Percentiles rank a stretch among this genome's conserved stretches.
These are phyloP conservation scores for Enteromius paludinosus DNA, from an alignment of 2,797 vertebrate species.

Conservation along the genomic window DNA sequence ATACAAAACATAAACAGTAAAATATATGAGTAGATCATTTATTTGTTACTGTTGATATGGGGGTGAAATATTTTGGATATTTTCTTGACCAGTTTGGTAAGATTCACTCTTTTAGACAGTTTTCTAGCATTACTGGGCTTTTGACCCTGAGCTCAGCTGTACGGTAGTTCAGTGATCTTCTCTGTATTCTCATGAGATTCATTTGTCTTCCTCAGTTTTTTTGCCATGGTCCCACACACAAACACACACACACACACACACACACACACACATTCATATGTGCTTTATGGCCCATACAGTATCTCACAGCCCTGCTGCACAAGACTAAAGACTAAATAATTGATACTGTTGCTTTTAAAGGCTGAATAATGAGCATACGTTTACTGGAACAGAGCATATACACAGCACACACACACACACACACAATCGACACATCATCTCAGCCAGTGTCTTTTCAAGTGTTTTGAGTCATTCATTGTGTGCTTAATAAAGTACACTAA, in stretches of 20 bases:
- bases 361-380: conserved; percentile 65
- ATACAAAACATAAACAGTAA: not conserved
- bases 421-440: conserved; percentile 30
- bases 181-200: conserved; percentile 10
- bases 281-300: conserved; percentile 40
- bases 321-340: conserved; percentile 74
- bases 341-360: conserved; percentile 78
- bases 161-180: conserved; percentile 16
- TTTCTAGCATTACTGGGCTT: not conserved
- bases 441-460: not conserved
- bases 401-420: conserved; percentile 43
- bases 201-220: not conserved
- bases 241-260: conserved; percentile 44
- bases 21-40: not conserved
- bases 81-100: not conserved
- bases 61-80: not conserved
- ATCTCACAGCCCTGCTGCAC: conserved; percentile 41
- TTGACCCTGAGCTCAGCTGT: conserved; percentile 20
- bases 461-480: not conserved
- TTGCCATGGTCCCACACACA: conserved; percentile 29
- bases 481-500: not conserved
- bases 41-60: not conserved
- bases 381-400: conserved; percentile 59
- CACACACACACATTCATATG: conserved; percentile 45
- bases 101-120: not conserved